Percentiles rank a stretch among this genome's conserved stretches.
Conservation (phyloP, 2,888 invertebrate species). For the Phyllotreta cruciferae region DNA sequence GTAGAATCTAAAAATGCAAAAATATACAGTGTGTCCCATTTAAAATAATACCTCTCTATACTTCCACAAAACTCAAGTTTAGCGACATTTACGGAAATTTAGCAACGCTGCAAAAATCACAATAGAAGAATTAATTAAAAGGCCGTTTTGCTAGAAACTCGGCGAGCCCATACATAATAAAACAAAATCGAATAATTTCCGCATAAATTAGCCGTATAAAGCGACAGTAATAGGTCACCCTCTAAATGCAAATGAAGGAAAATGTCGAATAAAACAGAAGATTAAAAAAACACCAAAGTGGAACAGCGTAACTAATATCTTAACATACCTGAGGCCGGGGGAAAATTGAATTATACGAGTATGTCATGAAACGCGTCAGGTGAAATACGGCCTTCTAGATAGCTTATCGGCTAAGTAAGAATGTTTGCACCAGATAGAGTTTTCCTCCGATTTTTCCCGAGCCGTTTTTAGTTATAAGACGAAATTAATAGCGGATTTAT, state of each 20-base stretch:
- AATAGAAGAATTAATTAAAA: no score
- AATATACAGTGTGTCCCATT: no score
- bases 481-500: slow-evolving; percentile 16
- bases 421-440: slow-evolving; percentile 15
- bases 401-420: slow-evolving; percentile 15
- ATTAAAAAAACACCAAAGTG: slow-evolving; percentile 18
- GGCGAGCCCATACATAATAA: no score
- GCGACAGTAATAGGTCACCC: slow-evolving; percentile 7
- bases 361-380: slow-evolving; percentile 15
- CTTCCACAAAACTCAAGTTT: no score
- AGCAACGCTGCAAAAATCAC: no score
- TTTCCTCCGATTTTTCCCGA: slow-evolving; percentile 1
- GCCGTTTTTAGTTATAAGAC: slow-evolving; percentile 11
- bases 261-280: slow-evolving; percentile 4
- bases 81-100: no score
- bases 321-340: slow-evolving; percentile 2
- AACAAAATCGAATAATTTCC: no score
- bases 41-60: no score
- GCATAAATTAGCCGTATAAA: no score
- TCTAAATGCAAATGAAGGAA: slow-evolving; percentile 7
- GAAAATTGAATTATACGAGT: slow-evolving; percentile 14
- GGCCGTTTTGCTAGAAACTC: no score
- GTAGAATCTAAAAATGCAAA: no score
- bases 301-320: slow-evolving; percentile 12
- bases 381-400: slow-evolving; percentile 8